A percentile compares a stretch with the other conserved stretches of the same genome.
Evolutionary conservation across 2,113 vertebrate genomes (phyloP).

Genomic region (Saimiri boliviensis): DNA sequence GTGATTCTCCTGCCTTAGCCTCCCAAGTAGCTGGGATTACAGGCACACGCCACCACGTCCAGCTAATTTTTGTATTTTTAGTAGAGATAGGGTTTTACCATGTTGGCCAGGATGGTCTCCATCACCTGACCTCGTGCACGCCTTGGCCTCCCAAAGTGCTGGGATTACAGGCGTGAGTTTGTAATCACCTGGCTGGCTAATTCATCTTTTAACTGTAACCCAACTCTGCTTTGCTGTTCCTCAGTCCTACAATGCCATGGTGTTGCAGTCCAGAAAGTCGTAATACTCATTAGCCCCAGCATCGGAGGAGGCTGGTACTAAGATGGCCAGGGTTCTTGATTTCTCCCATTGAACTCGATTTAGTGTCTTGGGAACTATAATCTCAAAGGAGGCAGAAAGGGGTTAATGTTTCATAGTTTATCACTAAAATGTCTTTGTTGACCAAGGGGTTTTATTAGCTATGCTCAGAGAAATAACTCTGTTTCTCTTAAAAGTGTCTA

Average conservation of each 20-base stretch:
- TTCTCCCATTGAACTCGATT: slow-evolving; percentile 53
- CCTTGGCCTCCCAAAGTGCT: too few relatives aligned
- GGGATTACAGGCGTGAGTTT: too few relatives aligned
- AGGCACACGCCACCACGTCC: fast-evolving
- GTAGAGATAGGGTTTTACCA: too few relatives aligned
- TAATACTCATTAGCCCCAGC: background rate
- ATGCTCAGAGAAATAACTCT: background rate
- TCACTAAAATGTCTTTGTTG: background rate
- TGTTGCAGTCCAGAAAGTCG: background rate
- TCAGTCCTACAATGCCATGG: background rate
- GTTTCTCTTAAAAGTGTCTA: background rate
- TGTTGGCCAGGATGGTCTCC: too few relatives aligned
- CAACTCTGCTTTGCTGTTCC: background rate
- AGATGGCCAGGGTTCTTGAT: background rate
- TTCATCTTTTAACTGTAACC: slow-evolving; percentile 1
- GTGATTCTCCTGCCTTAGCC: too few relatives aligned
- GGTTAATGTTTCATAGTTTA: background rate
- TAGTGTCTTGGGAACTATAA: slow-evolving; percentile 55
- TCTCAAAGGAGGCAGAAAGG: background rate
- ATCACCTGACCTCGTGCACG: too few relatives aligned
- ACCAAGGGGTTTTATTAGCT: background rate
- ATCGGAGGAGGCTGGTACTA: background rate
- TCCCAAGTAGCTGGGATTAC: too few relatives aligned
- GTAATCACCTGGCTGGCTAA: background rate
- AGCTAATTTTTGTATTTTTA: too few relatives aligned